A percentile compares a stretch with the other conserved stretches of the same genome.
These are phyloP conservation scores for Sesia bembeciformis DNA, from an alignment of 2,888 invertebrate genomes.

Conservation along the genomic window DNA sequence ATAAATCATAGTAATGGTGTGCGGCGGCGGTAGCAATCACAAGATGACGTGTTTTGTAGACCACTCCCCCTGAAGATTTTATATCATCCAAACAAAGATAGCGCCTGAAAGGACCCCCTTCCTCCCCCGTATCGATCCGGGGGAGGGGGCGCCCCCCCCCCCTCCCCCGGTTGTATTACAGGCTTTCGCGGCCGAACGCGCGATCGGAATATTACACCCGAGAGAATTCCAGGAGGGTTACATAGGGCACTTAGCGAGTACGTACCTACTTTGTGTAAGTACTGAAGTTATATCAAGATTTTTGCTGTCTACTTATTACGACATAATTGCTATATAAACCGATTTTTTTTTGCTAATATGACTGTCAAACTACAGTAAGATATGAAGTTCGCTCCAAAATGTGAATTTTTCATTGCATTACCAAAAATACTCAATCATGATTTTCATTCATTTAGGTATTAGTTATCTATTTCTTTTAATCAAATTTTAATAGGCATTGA, in stretches of 20 bases:
- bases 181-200: conserved; percentile 22
- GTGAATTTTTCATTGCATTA: no score
- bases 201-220: conserved; percentile 27
- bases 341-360: no score
- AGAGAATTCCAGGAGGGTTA: conserved; percentile 14
- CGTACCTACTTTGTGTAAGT: no score
- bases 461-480: no score
- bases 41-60: conserved; percentile 23
- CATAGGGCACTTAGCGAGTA: conserved; percentile 23
- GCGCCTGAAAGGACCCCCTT: conserved; percentile 9
- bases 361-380: no score
- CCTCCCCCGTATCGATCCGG: conserved; percentile 27
- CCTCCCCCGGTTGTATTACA: conserved; percentile 12
- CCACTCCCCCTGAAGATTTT: conserved; percentile 63
- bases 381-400: no score
- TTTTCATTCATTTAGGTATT: no score
- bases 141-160: conserved; percentile 1
- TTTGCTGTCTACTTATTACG: no score
- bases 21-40: conserved; percentile 25
- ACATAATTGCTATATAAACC: no score
- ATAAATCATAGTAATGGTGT: conserved; percentile 39
- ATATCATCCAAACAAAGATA: conserved; percentile 66
- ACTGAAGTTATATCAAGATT: no score
- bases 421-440: no score
- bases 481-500: no score